Evolutionary conservation across 2,888 invertebrate genomes (phyloP).

Genomic region (Rhopalosiphum nymphaeae): DNA sequence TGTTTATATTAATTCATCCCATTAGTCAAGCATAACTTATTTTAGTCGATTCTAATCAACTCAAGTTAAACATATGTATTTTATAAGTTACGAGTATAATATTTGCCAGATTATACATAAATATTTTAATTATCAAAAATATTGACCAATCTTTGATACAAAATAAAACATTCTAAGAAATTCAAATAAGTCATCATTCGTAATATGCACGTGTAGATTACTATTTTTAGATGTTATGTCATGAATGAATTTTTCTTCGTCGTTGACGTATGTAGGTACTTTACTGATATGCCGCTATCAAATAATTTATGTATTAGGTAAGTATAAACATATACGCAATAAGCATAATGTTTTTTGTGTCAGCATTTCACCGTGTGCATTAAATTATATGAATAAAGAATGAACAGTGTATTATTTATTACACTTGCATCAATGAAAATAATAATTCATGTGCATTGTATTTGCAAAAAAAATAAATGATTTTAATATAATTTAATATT

Average conservation of each 20-base stretch:
- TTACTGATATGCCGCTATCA: neutral
- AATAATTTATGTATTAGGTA: neutral
- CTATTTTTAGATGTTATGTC: neutral
- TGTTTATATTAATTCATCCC: neutral
- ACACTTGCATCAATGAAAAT: neutral
- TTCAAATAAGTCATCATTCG: neutral
- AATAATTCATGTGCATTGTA: neutral
- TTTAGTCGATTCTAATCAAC: neutral
- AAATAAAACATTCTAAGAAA: neutral
- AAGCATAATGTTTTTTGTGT: neutral
- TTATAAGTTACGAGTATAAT: neutral
- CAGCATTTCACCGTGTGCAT: neutral
- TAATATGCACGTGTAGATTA: neutral
- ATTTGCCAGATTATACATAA: neutral
- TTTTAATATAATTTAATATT: neutral
- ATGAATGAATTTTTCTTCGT: neutral
- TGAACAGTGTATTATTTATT: neutral
- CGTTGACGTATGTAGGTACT: neutral
- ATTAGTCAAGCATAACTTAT: neutral
- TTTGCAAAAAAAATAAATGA: neutral
- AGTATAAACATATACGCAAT: neutral
- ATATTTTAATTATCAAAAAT: neutral
- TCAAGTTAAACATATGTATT: neutral
- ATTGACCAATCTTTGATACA: neutral
- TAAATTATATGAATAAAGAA: neutral